phyloP scores from a whole-genome alignment of 1,140 invertebrate species.

The Drosophila fuyamai region DNA sequence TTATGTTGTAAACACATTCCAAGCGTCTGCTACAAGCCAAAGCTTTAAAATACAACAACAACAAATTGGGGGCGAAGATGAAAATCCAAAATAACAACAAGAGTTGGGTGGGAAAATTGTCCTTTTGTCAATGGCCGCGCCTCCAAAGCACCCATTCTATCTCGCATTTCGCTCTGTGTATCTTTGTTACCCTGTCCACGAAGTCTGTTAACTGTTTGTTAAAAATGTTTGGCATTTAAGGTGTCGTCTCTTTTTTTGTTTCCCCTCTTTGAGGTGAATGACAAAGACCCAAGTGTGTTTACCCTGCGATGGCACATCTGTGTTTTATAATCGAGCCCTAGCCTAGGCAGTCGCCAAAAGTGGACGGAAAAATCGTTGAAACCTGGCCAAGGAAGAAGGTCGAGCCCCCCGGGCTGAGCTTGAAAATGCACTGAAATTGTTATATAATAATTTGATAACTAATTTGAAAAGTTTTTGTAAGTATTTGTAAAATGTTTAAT shows the following conservation, averaged over 20 bases:
- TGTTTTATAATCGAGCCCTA: constrained; percentile 73
- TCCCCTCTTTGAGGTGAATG: constrained; percentile 24
- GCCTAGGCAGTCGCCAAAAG: constrained; percentile 29
- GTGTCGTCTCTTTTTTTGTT: constrained; percentile 4
- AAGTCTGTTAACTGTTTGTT: constrained; percentile 63
- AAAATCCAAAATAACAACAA: constrained; percentile 36
- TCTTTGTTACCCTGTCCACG: constrained; percentile 22
- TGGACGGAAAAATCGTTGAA: constrained; percentile 41
- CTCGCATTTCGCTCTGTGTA: constrained; percentile 18
- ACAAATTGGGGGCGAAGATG: constrained; percentile 5
- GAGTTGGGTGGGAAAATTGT: constrained; percentile 31
- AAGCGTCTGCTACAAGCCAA: constrained; percentile 42
- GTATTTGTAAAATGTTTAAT: no score
- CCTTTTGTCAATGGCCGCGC: constrained; percentile 59
- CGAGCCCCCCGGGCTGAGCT: constrained; percentile 12
- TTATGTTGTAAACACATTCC: constrained; percentile 71
- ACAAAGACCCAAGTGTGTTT: constrained; percentile 57
- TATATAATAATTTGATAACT: no score
- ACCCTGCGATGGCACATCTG: constrained; percentile 65
- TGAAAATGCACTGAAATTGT: constrained; percentile 3
- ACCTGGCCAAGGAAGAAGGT: constrained; percentile 18
- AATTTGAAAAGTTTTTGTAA: no score
- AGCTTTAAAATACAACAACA: constrained; percentile 42
- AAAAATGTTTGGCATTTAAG: constrained; percentile 50
- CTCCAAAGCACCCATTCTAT: constrained; percentile 8